phyloP scores from a whole-genome alignment of 2,797 vertebrate genomes.

The Clarias platycephalus region DNA sequence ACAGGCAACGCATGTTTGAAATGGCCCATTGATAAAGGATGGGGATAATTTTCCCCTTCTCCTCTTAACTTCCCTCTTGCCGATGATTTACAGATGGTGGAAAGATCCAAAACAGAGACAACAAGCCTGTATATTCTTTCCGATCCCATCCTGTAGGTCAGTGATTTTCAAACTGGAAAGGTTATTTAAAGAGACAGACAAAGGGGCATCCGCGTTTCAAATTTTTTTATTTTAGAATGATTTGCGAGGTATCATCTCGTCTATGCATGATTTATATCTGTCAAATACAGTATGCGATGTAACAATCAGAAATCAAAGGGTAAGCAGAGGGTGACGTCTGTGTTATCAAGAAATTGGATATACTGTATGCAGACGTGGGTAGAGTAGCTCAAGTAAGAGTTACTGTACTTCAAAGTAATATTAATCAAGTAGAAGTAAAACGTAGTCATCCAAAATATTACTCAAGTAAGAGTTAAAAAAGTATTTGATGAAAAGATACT shows the following conservation, averaged over 20 bases:
- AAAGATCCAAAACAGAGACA: slow-evolving; percentile 52
- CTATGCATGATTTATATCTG: slow-evolving; percentile 28
- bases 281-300: slow-evolving; percentile 20
- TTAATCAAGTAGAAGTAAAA: no score
- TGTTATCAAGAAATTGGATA: slow-evolving; percentile 21
- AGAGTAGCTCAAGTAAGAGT: no score
- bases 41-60: slow-evolving; percentile 61
- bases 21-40: slow-evolving; percentile 62
- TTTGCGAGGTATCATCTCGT: slow-evolving; percentile 16
- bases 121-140: slow-evolving; percentile 42
- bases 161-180: slow-evolving; percentile 46
- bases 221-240: slow-evolving; percentile 40
- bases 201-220: slow-evolving; percentile 47
- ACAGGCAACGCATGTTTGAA: slow-evolving; percentile 59
- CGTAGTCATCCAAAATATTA: no score
- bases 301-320: not conserved
- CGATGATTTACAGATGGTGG: slow-evolving; percentile 67
- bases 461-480: no score
- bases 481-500: no score
- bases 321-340: slow-evolving; percentile 25
- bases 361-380: not conserved
- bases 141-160: slow-evolving; percentile 45
- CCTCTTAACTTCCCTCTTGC: slow-evolving; percentile 55
- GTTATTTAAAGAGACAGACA: slow-evolving; percentile 39
- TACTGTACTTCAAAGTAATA: no score